phyloP scores from a whole-genome alignment of 1,140 invertebrate genomes.

The Cydia pomonella region DNA sequence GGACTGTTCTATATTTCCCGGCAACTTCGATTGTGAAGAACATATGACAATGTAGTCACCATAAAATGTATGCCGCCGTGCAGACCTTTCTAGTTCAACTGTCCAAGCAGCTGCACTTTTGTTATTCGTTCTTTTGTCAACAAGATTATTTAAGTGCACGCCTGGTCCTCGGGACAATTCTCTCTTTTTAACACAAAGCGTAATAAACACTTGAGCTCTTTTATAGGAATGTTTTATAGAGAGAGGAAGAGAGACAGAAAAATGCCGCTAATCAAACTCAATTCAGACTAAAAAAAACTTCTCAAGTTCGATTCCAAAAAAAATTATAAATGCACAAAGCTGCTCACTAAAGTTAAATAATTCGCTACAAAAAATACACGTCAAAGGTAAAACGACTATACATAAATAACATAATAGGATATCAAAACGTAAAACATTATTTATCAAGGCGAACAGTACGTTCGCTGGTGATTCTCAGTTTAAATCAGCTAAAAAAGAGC shows the following conservation, averaged over 20 bases:
- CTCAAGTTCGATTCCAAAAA: constrained; percentile 33
- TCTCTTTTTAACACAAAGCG: constrained; percentile 43
- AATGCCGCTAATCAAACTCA: constrained; percentile 39
- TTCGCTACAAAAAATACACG: constrained; percentile 57
- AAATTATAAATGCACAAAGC: constrained; percentile 69
- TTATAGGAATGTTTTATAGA: constrained; percentile 58
- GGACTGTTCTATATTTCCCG: background rate
- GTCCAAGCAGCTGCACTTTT: background rate
- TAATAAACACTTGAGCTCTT: constrained; percentile 45
- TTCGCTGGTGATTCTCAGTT: background rate
- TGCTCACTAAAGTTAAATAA: constrained; percentile 53
- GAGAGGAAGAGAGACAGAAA: constrained; percentile 39
- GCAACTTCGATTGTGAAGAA: too few species aligned
- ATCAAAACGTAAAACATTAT: constrained; percentile 54
- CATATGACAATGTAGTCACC: too few species aligned
- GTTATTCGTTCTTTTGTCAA: background rate
- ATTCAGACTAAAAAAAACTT: constrained; percentile 29
- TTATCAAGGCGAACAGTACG: constrained; percentile 21
- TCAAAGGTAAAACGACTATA: constrained; percentile 60
- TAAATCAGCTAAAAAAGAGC: constrained; percentile 36
- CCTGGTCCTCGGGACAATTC: constrained; percentile 51
- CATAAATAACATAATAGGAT: constrained; percentile 54
- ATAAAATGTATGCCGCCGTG: too few species aligned
- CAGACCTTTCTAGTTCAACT: background rate
- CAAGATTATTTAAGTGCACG: constrained; percentile 34